Evolutionary conservation across 2,888 invertebrate genomes (phyloP).

Genomic region (Amblyteles armatorius): DNA sequence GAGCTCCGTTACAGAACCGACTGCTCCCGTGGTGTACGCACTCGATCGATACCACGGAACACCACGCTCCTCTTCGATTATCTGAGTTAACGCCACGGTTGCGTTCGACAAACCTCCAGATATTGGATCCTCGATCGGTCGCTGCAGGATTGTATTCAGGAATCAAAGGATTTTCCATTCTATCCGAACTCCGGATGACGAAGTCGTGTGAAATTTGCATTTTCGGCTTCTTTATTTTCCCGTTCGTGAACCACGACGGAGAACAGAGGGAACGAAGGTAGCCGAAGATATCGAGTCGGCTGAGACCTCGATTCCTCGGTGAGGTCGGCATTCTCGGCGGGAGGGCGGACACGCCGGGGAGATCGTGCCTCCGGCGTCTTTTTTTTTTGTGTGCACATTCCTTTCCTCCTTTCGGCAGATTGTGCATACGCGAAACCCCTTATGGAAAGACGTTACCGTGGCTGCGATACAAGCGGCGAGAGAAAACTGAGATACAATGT

Average conservation of each 20-base stretch:
- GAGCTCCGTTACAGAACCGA: slow-evolving; percentile 37
- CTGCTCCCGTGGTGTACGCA: slow-evolving; percentile 19
- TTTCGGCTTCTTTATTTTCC: neutral
- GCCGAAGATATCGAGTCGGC: slow-evolving; percentile 7
- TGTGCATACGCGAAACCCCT: slow-evolving; percentile 25
- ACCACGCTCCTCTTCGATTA: slow-evolving; percentile 45
- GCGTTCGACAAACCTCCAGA: slow-evolving; percentile 15
- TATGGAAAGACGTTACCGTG: slow-evolving; percentile 19
- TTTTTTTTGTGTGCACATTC: neutral
- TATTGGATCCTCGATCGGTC: slow-evolving; percentile 31
- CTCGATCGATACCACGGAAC: slow-evolving; percentile 18
- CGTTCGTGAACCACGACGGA: neutral
- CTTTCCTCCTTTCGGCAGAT: neutral
- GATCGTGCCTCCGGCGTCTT: neutral
- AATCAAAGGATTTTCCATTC: slow-evolving; percentile 16
- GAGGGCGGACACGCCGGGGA: slow-evolving; percentile 3
- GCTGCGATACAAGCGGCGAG: slow-evolving; percentile 8
- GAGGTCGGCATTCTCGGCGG: slow-evolving; percentile 27
- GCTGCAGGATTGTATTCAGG: slow-evolving; percentile 5
- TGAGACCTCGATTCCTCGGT: slow-evolving; percentile 42
- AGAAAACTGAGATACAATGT: slow-evolving; percentile 70
- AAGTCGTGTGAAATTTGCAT: slow-evolving; percentile 38
- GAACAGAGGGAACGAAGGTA: slow-evolving; percentile 6
- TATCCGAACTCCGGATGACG: neutral
- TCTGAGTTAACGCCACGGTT: slow-evolving; percentile 34